Evolutionary conservation across 2,888 invertebrate species (phyloP).

Genomic region (Micoletzkya japonica): DNA sequence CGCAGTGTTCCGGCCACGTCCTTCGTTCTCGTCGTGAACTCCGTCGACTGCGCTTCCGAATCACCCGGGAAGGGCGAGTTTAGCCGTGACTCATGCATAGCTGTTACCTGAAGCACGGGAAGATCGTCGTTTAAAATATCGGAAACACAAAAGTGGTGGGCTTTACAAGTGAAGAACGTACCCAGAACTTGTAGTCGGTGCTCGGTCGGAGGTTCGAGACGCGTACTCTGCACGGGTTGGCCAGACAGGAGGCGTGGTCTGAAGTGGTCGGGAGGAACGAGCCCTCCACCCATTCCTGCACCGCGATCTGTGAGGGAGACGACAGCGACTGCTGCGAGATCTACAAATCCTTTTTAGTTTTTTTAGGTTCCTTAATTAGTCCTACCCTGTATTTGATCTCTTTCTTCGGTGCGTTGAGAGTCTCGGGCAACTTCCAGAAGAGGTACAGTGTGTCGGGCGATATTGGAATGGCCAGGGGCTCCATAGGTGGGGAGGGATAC

Average conservation of each 20-base stretch:
- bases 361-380: neutral
- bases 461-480: slow-evolving; percentile 51
- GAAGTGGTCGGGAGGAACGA: slow-evolving; percentile 33
- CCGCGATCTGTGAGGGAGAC: slow-evolving; percentile 55
- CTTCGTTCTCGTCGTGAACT: slow-evolving; percentile 47
- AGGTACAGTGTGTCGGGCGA: slow-evolving; percentile 59
- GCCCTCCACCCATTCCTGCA: slow-evolving; percentile 40
- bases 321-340: slow-evolving; percentile 43
- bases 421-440: slow-evolving; percentile 57
- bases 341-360: slow-evolving; percentile 30
- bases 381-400: slow-evolving; percentile 59
- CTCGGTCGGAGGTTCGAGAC: slow-evolving; percentile 58
- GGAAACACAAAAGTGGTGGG: neutral
- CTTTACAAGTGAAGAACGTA: slow-evolving; percentile 19
- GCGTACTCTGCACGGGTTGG: slow-evolving; percentile 58
- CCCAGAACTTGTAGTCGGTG: slow-evolving; percentile 62
- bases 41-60: slow-evolving; percentile 52
- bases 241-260: slow-evolving; percentile 53
- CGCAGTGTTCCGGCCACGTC: slow-evolving; percentile 60
- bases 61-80: slow-evolving; percentile 54
- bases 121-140: neutral
- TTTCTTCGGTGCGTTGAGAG: slow-evolving; percentile 57
- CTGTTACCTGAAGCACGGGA: slow-evolving; percentile 43
- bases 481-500: slow-evolving; percentile 43
- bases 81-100: slow-evolving; percentile 57